Evolutionary conservation across 2,888 invertebrate genomes (phyloP).

Genomic region (Megamerina dolium): DNA sequence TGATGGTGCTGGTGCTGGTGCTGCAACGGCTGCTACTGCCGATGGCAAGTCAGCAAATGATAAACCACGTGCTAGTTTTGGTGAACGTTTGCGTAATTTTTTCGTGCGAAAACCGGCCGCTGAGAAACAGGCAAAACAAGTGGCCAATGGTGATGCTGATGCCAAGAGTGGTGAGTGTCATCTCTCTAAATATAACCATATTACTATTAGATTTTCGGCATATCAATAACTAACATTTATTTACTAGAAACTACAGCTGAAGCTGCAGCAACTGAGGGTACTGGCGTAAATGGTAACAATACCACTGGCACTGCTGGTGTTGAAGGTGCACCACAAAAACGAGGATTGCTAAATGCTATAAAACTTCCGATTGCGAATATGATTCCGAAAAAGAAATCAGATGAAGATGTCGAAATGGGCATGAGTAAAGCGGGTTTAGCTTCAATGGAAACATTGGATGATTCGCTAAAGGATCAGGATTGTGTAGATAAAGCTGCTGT

Average conservation of each 20-base stretch:
- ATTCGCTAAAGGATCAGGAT: conserved; percentile 60
- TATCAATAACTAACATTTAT: not conserved
- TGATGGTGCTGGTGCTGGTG: too few relatives aligned
- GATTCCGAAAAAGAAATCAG: conserved; percentile 53
- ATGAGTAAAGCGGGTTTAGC: conserved; percentile 65
- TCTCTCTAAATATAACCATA: not conserved
- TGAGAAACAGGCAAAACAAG: conserved; percentile 35
- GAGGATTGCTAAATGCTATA: conserved; percentile 57
- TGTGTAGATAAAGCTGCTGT: conserved; percentile 51
- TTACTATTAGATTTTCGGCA: too few relatives aligned
- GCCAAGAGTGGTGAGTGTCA: conserved; percentile 41
- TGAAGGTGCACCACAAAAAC: conserved; percentile 45
- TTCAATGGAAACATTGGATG: conserved; percentile 76
- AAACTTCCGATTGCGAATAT: conserved; percentile 59
- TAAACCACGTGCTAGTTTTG: conserved; percentile 41
- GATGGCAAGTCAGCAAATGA: conserved; percentile 31
- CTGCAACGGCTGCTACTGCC: conserved; percentile 16
- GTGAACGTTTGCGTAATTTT: conserved; percentile 53
- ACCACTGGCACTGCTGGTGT: conserved; percentile 22
- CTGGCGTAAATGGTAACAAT: conserved; percentile 12
- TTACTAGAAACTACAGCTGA: conserved; percentile 39
- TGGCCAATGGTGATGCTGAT: conserved; percentile 38
- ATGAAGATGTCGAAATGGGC: conserved; percentile 54
- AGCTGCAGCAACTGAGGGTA: conserved; percentile 29
- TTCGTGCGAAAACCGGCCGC: conserved; percentile 52